phyloP scores from a whole-genome alignment of 2,888 invertebrate species.

The Frankliniella intonsa region DNA sequence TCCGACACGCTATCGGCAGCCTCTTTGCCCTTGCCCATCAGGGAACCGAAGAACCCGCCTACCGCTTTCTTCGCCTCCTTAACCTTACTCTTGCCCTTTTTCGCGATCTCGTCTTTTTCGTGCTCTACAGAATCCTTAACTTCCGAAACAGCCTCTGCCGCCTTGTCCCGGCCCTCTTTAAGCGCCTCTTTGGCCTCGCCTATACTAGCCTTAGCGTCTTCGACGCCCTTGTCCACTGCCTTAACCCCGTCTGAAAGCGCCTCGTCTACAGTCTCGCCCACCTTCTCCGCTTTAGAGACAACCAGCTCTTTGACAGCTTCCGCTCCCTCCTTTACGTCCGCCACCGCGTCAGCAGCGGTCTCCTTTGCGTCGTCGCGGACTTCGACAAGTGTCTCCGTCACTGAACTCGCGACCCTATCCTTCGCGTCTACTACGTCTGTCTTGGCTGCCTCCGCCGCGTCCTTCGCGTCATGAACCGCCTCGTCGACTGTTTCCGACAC shows the following conservation, averaged over 20 bases:
- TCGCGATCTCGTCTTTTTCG: slow-evolving; percentile 33
- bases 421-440: too few species aligned
- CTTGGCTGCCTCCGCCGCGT: not conserved
- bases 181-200: not conserved
- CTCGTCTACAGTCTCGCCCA: not conserved
- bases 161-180: not conserved
- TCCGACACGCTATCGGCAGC: not conserved
- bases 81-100: slow-evolving; percentile 31
- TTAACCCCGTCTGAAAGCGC: not conserved
- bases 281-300: not conserved
- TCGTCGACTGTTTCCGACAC: not conserved
- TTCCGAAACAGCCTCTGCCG: not conserved
- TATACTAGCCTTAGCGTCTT: not conserved
- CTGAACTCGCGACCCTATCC: too few species aligned
- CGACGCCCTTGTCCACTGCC: not conserved
- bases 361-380: not conserved
- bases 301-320: not conserved
- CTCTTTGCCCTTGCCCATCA: slow-evolving; percentile 34
- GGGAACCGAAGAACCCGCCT: slow-evolving; percentile 31
- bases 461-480: not conserved
- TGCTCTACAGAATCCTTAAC: slow-evolving; percentile 34
- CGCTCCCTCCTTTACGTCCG: not conserved
- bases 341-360: not conserved
- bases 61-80: slow-evolving; percentile 29
- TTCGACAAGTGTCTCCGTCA: too few species aligned